A percentile compares a stretch with the other conserved stretches of the same genome.
Conservation (phyloP, 1,140 invertebrate species). For the Drosophila arawakana region DNA sequence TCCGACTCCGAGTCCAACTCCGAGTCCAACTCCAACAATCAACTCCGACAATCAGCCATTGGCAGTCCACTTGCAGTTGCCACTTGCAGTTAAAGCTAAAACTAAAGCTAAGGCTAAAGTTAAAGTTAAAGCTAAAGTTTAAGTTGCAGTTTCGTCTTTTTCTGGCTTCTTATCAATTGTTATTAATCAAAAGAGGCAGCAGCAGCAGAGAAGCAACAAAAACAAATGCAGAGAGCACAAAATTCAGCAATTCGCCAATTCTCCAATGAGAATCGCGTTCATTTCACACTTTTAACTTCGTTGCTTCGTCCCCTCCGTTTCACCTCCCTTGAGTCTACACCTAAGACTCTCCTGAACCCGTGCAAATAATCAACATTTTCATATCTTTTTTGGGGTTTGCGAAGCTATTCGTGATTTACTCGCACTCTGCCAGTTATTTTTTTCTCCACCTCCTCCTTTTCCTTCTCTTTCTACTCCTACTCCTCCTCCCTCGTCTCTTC, state of each 20-base stretch:
- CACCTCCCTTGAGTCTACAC: neutral
- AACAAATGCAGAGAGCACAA: slow-evolving; percentile 66
- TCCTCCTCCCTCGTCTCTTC: too few relatives aligned
- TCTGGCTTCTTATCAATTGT: slow-evolving; percentile 69
- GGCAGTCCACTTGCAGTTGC: slow-evolving; percentile 32
- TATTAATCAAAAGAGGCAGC: slow-evolving; percentile 76
- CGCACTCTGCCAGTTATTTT: slow-evolving; percentile 42
- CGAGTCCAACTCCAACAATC: slow-evolving; percentile 49
- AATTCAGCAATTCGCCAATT: slow-evolving; percentile 62
- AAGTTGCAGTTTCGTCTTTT: slow-evolving; percentile 13
- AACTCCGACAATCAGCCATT: slow-evolving; percentile 69
- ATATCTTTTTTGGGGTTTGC: slow-evolving; percentile 69
- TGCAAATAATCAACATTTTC: slow-evolving; percentile 83
- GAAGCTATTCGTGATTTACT: slow-evolving; percentile 82
- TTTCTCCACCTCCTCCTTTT: neutral
- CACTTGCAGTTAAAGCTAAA: slow-evolving; percentile 1
- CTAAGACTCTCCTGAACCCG: slow-evolving; percentile 41
- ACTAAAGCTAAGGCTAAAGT: slow-evolving; percentile 8
- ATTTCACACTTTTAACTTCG: slow-evolving; percentile 69
- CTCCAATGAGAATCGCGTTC: slow-evolving; percentile 43
- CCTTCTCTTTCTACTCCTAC: neutral
- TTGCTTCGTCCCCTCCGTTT: neutral
- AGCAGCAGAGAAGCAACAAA: slow-evolving; percentile 10
- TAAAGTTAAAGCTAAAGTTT: neutral
- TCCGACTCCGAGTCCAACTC: slow-evolving; percentile 21